Evolutionary conservation across 2,888 invertebrate species (phyloP), one percentile per base, ranked within the genome.

Genomic region (Troides aeacus): DNA sequence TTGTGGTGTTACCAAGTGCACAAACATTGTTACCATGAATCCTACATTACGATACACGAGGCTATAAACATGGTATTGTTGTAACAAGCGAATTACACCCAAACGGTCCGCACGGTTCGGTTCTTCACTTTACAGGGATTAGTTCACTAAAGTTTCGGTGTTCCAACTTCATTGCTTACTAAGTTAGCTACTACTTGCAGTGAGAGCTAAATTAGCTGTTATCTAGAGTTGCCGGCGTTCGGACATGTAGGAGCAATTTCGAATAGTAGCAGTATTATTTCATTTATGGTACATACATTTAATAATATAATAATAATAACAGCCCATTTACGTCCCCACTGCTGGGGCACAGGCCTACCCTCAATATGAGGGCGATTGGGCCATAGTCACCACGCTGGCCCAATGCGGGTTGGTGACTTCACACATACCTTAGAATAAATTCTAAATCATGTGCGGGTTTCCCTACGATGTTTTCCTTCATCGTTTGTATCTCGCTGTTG

Each of bases 131-230:
- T 60, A 64, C 30, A 64, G 30, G 39, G 64, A 69, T 62, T 62
- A 64, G 69, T 65, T 61, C 60, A 21, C 46, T 39, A 42, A 69
- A 65, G 69, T 69, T 69, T 62, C 58, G 46, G 61, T 65, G 57
- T 69, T 57, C 61, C 64, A 69, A 69, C 64, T 69, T 61, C 69
- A 69, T 65, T 59, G 69, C 61, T 64, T 64, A 64, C 64, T 21
- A 69, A 69, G 69, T 69, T 69, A 69, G 69, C 61, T 39, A 63
- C 61, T 53, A 61, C 56, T 69, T 64, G 64, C 56, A 61, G 30
- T 61, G 24, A 30, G 57, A 65, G 42, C 64, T 69, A 69, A 69
- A 57, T 69, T 64, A 65, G 69, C 61, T 65, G 61, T 65, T 69
- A 64, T 64, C 64, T 60, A 61, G 61, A 36, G 64, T 62, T 69